phyloP scores from a whole-genome alignment of 2,113 vertebrate species.

The Hydropotes inermis region DNA sequence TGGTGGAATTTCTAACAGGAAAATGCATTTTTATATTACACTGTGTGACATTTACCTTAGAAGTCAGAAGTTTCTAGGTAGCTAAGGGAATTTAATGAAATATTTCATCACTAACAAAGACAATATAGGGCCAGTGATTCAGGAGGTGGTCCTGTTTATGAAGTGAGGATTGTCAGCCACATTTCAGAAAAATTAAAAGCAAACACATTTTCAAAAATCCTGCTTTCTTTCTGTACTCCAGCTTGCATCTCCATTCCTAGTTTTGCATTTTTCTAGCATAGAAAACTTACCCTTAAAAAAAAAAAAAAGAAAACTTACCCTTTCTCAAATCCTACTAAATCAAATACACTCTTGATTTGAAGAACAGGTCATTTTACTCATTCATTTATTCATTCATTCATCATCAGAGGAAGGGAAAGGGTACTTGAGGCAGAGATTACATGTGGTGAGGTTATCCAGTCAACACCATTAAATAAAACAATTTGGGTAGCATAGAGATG shows the following conservation, averaged over 20 bases:
- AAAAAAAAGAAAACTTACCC: not conserved
- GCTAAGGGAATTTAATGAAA: not conserved
- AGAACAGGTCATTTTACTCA: not conserved
- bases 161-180: not conserved
- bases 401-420: not conserved
- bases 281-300: not conserved
- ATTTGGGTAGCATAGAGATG: not conserved
- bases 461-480: not conserved
- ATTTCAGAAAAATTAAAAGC: not conserved
- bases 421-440: not conserved
- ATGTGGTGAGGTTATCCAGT: not conserved
- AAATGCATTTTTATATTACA: not conserved
- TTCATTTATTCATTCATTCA: not conserved
- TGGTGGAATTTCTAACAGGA: slow-evolving; percentile 9
- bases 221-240: not conserved
- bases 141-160: not conserved
- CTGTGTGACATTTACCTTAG: slow-evolving; percentile 44
- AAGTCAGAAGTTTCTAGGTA: not conserved
- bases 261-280: not conserved
- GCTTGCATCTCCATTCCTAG: not conserved
- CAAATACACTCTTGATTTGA: not conserved
- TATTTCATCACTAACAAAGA: not conserved
- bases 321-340: not conserved
- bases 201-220: not conserved
- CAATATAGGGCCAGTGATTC: not conserved